phyloP scores from a whole-genome alignment of 2,797 vertebrate genomes.

The Acanthurus leucopareius region DNA sequence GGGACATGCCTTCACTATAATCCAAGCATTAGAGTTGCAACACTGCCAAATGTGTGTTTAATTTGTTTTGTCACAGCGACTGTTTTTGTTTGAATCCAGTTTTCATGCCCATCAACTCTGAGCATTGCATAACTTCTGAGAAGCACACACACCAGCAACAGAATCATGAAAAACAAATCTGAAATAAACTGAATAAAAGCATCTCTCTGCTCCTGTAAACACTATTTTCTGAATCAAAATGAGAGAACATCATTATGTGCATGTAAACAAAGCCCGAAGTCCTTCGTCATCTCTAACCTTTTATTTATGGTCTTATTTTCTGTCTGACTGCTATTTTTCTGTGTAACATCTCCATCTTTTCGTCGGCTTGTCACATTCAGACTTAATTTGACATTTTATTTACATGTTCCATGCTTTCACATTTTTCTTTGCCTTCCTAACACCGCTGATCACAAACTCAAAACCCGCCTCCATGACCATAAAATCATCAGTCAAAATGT shows the following conservation, averaged over 20 bases:
- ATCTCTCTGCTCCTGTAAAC: slow-evolving; percentile 6
- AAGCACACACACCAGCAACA: slow-evolving; percentile 25
- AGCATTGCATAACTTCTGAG: slow-evolving; percentile 26
- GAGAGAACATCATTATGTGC: slow-evolving; percentile 25
- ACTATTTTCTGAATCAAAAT: slow-evolving; percentile 9
- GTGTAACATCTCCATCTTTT: slow-evolving; percentile 34
- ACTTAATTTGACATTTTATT: slow-evolving; percentile 41
- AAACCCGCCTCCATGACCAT: slow-evolving; percentile 43
- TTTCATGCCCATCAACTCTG: slow-evolving; percentile 33
- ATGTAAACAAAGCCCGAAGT: slow-evolving; percentile 50
- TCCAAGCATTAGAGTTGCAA: slow-evolving; percentile 32
- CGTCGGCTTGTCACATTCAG: slow-evolving; percentile 39
- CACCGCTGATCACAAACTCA: slow-evolving; percentile 43
- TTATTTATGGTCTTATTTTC: slow-evolving; percentile 39
- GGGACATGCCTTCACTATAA: slow-evolving; percentile 31
- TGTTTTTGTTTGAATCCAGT: slow-evolving; percentile 38
- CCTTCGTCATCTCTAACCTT: slow-evolving; percentile 44
- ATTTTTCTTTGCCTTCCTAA: slow-evolving; percentile 41
- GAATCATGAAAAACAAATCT: not conserved
- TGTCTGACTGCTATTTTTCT: slow-evolving; percentile 46
- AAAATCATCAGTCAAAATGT: slow-evolving; percentile 36
- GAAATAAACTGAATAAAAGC: slow-evolving; percentile 14
- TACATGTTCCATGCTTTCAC: slow-evolving; percentile 41
- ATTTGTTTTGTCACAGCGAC: slow-evolving; percentile 38
- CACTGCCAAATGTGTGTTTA: slow-evolving; percentile 12